Conservation (phyloP, 2,797 vertebrate genomes). For the Pseudocheirus occidentalis region DNA sequence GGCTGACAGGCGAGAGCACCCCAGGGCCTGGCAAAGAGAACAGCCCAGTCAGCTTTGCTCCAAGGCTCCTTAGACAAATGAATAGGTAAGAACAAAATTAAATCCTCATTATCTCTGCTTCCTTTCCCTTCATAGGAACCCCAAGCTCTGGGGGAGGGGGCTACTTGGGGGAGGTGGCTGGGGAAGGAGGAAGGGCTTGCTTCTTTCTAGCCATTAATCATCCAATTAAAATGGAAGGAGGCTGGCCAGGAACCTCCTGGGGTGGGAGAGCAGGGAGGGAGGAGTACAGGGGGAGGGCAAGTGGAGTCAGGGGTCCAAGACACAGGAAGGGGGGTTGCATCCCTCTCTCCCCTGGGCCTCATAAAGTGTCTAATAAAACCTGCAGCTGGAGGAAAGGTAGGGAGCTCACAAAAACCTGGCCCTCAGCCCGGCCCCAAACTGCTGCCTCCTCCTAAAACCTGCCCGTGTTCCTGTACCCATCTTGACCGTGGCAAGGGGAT, state of each 20-base stretch:
- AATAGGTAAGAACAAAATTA: slow-evolving; percentile 70
- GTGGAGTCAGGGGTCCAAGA: not conserved
- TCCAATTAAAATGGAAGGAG: slow-evolving; percentile 92
- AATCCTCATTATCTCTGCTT: slow-evolving; percentile 65
- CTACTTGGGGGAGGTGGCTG: slow-evolving; percentile 20
- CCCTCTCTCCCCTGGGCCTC: not conserved
- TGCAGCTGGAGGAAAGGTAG: not conserved
- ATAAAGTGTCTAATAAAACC: not conserved
- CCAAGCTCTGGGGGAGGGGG: not conserved
- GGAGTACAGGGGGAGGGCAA: not conserved
- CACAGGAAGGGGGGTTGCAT: not conserved
- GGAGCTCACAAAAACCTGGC: not conserved
- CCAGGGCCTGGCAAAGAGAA: not conserved
- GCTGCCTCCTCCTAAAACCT: not conserved
- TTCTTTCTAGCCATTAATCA: slow-evolving; percentile 86
- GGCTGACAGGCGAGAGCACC: not conserved
- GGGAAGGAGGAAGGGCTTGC: not conserved
- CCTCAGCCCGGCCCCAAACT: not conserved
- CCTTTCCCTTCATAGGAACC: not conserved
- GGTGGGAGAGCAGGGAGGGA: not conserved
- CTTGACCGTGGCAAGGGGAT: not conserved
- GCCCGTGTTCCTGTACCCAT: not conserved
- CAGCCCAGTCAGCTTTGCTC: not conserved
- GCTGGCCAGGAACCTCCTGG: slow-evolving; percentile 45
- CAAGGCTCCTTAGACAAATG: slow-evolving; percentile 64